These are phyloP conservation scores for Zalophus californianus DNA, from an alignment of 2,797 vertebrate genomes.

Conservation along the genomic window DNA sequence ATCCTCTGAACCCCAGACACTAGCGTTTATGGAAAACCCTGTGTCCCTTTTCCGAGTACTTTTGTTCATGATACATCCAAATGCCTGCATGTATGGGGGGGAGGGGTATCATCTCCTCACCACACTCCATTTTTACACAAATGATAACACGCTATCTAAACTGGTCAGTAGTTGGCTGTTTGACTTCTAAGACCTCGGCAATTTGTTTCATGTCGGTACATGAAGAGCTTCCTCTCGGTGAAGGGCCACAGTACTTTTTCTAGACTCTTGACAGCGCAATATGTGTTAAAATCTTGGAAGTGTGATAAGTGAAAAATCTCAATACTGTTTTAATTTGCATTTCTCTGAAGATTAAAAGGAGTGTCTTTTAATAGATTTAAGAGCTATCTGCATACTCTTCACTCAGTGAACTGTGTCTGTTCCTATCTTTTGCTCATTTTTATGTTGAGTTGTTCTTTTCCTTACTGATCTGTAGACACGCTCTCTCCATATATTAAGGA, in stretches of 20 bases:
- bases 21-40: neutral
- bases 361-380: constrained; percentile 37
- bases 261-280: neutral
- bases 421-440: constrained; percentile 29
- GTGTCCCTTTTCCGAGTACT: neutral
- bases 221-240: neutral
- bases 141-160: neutral
- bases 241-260: neutral
- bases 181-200: neutral
- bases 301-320: constrained; percentile 22
- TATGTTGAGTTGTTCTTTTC: constrained; percentile 20
- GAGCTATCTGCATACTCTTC: neutral
- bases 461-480: neutral
- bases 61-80: neutral
- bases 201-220: neutral
- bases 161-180: neutral
- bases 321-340: constrained; percentile 60
- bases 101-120: neutral
- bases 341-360: constrained; percentile 46
- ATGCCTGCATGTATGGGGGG: neutral
- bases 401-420: constrained; percentile 13
- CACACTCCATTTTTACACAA: neutral
- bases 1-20: neutral
- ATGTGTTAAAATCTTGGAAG: neutral
- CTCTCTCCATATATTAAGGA: neutral